Conservation (phyloP, 1,140 invertebrate species). For the Drosophila parabipectinata region DNA sequence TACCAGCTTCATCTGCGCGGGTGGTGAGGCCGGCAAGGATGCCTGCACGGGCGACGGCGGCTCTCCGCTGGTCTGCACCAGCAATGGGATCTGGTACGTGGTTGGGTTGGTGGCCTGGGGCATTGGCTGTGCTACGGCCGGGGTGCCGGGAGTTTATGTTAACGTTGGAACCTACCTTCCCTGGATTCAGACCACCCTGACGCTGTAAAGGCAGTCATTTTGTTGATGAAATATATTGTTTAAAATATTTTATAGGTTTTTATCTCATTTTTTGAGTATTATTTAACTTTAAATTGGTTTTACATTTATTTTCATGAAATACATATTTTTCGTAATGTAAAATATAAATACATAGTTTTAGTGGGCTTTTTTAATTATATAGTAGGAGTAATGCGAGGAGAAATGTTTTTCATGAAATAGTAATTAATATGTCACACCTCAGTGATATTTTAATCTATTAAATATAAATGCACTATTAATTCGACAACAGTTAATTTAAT, state of each 20-base stretch:
- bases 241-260: background rate
- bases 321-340: background rate
- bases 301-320: too few relatives aligned
- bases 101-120: conserved; percentile 91
- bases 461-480: background rate
- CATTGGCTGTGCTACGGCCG: conserved; percentile 87
- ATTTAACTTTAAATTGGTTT: background rate
- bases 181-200: conserved; percentile 86
- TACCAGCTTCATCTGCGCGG: conserved; percentile 90
- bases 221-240: background rate
- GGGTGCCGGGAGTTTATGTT: conserved; percentile 89
- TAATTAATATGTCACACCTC: background rate
- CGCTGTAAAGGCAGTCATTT: conserved; percentile 24
- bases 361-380: too few relatives aligned
- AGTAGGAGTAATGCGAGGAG: too few relatives aligned
- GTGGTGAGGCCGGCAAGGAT: conserved; percentile 90
- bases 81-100: conserved; percentile 86
- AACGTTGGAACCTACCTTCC: conserved; percentile 87
- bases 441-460: background rate
- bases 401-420: background rate
- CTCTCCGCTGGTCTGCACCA: conserved; percentile 89
- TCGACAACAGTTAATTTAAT: conserved; percentile 3
- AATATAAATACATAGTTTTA: background rate
- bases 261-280: background rate
- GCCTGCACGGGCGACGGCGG: conserved; percentile 92